Percentiles rank a stretch among this genome's conserved stretches.
Conservation (phyloP, 1,140 invertebrate species). For the Ruditapes philippinarum region DNA sequence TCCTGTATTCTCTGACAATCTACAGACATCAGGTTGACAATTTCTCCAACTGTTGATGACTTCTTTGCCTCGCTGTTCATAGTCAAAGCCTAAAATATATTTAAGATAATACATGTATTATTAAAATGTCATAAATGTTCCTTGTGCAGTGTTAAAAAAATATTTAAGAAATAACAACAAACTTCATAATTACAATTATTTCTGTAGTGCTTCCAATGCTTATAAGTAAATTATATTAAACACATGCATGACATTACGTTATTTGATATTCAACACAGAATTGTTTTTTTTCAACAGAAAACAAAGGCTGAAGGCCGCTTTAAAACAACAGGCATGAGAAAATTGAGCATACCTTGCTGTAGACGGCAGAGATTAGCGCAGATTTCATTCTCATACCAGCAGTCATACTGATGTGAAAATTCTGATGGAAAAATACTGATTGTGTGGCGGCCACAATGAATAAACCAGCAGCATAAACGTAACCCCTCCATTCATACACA, state of each 20-base stretch:
- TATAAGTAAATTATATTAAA: too few relatives aligned
- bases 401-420: conserved; percentile 87
- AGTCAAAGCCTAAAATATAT: conserved; percentile 71
- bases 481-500: conserved; percentile 85
- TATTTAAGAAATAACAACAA: too few relatives aligned
- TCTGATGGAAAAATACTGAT: conserved; percentile 83
- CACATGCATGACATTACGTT: too few relatives aligned
- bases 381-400: conserved; percentile 97
- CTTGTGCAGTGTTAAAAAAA: too few relatives aligned
- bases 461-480: conserved; percentile 82
- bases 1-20: conserved; percentile 87
- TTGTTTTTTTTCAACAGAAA: too few relatives aligned
- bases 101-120: too few relatives aligned
- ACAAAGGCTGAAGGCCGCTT: too few relatives aligned
- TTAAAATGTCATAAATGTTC: too few relatives aligned
- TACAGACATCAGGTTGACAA: conserved; percentile 89
- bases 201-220: too few relatives aligned
- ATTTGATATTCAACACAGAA: too few relatives aligned
- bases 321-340: too few relatives aligned
- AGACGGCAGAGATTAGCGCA: conserved; percentile 96
- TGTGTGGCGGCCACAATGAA: conserved; percentile 81
- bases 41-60: conserved; percentile 88
- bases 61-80: conserved; percentile 78
- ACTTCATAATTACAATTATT: too few relatives aligned
- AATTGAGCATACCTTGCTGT: conserved; percentile 94